Evolutionary conservation across 2,888 invertebrate genomes (phyloP), one percentile per base, ranked within the genome.

Genomic region (Eupithecia tripunctaria): DNA sequence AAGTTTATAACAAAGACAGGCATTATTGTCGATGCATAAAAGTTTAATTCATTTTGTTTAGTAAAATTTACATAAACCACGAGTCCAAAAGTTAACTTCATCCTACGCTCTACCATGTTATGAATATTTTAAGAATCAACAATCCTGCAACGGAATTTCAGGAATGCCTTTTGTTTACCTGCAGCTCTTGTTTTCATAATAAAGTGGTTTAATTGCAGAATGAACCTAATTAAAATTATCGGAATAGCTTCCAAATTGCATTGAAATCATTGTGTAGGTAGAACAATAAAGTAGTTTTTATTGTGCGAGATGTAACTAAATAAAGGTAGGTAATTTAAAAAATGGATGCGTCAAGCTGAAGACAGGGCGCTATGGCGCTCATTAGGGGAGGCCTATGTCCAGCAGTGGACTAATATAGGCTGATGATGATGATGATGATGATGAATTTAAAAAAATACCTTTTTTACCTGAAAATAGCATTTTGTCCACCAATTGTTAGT

Each of bases 161-260:
- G 67, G 18, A 14, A 70, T 59, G 43, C 36, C 21, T 56, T 65
- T 70, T 60, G 67, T 67, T 70, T 59, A 29, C 27, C 18, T 25
- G 32, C 12, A 41, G 43, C 41, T 59, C 59, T 56, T 68, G 59
- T 72, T 63, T 63, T n/a, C 60, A 66, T 60, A 47, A 51, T 65
- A 67, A 67, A 71, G 32, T 56, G 66, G 74, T 71, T 73, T 72
- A 32, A 63, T 32, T 21, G 64, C 36, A 38, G 38, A 63, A 36
- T 64, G 25, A 38, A 47, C 43, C 67, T 81, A 78, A 82, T 82
- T 81, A 78, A 79, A 72, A 80, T 80, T 77, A 38, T 41, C 41
- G 12, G 41, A 27, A 70, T 70, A 73, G 27, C 68, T 69, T 41
- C 27, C 4, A 70, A 73, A 67, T 70, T 27, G n/a, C 29, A 62